Conservation (phyloP, 2,797 vertebrate genomes). For the Gallinago solitaria region DNA sequence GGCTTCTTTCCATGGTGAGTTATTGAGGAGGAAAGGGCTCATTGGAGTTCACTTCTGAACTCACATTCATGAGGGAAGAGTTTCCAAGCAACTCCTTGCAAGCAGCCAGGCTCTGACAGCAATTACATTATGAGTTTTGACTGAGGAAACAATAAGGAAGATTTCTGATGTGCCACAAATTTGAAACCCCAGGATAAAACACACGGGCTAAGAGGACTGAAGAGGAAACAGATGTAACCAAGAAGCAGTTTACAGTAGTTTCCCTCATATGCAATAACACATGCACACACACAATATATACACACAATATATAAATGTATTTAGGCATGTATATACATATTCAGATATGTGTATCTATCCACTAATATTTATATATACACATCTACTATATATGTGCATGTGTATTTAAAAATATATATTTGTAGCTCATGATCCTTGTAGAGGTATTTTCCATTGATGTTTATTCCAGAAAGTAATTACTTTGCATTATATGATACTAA, state of each 20-base stretch:
- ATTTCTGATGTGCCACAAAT: neutral
- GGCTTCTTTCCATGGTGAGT: neutral
- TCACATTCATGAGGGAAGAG: neutral
- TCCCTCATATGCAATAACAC: neutral
- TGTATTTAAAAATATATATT: neutral
- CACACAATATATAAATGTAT: neutral
- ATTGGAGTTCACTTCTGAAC: slow-evolving; percentile 22
- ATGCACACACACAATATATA: neutral
- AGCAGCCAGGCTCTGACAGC: neutral
- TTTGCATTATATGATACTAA: neutral
- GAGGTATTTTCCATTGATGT: neutral
- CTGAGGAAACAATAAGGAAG: slow-evolving; percentile 7
- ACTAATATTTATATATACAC: neutral
- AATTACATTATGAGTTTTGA: neutral
- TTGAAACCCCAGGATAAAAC: neutral
- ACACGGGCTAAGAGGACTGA: neutral
- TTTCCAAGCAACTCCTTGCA: neutral
- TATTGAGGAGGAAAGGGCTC: slow-evolving; percentile 18
- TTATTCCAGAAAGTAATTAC: neutral
- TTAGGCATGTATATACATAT: neutral
- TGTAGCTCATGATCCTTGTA: neutral
- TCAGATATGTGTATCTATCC: neutral
- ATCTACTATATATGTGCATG: neutral
- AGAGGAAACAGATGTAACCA: neutral
- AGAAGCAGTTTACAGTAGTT: neutral